Conservation (phyloP, 2,113 vertebrate genomes). For the Arvicanthis niloticus region DNA sequence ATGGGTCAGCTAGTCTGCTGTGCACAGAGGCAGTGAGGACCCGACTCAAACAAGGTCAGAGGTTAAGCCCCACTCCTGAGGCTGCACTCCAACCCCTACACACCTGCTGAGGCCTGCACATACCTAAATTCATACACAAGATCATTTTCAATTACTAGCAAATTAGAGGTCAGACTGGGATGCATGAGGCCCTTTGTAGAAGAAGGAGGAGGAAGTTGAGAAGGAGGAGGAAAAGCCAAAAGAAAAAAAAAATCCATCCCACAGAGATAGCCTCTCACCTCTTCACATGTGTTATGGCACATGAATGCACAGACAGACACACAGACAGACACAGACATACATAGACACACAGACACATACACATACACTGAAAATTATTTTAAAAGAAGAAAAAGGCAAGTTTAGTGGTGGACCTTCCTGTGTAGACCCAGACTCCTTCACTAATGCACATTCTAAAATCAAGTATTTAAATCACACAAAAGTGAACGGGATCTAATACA, state of each 20-base stretch:
- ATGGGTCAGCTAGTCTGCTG: neutral
- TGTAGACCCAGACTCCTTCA: neutral
- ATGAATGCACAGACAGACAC: neutral
- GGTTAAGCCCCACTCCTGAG: neutral
- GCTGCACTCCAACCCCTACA: neutral
- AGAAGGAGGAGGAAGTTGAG: neutral
- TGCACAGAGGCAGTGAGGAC: neutral
- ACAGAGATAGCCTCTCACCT: neutral
- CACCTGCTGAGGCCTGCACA: neutral
- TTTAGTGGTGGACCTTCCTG: neutral
- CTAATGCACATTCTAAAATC: neutral
- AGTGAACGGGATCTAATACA: neutral
- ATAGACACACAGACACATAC: neutral
- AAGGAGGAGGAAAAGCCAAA: neutral
- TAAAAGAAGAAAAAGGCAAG: neutral
- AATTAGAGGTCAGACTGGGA: neutral
- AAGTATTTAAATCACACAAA: slow-evolving; percentile 8
- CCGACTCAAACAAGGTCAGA: neutral
- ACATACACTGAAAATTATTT: neutral
- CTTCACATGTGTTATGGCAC: neutral
- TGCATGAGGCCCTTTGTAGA: neutral
- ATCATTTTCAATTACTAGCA: neutral
- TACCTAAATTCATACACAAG: neutral
- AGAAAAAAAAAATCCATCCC: neutral
- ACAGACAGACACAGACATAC: neutral